Evolutionary conservation across 2,888 invertebrate species (phyloP).

Genomic region (Physocephala rufipes): DNA sequence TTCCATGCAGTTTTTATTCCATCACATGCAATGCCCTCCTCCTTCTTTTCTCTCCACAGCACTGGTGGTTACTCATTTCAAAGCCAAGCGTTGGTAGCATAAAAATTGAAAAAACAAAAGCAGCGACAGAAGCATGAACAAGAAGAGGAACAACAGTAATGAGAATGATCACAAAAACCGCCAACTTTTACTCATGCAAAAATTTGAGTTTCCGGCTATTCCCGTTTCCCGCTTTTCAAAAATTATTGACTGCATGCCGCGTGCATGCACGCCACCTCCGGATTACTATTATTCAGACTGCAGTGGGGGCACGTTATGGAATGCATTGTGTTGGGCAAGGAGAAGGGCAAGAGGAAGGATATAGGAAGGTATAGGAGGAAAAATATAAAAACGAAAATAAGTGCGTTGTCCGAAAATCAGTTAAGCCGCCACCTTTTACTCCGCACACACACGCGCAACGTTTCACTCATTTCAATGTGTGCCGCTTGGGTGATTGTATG

Average conservation of each 20-base stretch:
- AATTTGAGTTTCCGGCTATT: constrained; percentile 11
- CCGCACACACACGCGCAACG: neutral
- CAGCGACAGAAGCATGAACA: neutral
- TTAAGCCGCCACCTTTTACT: constrained; percentile 5
- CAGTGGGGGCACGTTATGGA: neutral
- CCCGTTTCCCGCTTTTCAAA: constrained; percentile 1
- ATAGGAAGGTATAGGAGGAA: neutral
- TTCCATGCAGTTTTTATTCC: constrained; percentile 27
- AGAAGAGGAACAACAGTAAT: neutral
- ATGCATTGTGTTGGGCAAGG: neutral
- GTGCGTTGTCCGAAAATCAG: constrained; percentile 45
- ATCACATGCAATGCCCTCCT: constrained; percentile 23
- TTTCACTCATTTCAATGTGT: neutral
- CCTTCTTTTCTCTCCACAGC: constrained; percentile 24
- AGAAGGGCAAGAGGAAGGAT: neutral
- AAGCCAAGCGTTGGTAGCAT: neutral
- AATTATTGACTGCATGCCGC: constrained; percentile 1
- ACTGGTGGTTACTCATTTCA: neutral
- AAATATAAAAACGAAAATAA: constrained; percentile 31
- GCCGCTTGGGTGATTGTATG: neutral
- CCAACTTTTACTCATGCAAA: constrained; percentile 1
- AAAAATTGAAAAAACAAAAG: too few species aligned
- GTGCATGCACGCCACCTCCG: neutral
- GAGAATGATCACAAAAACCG: constrained; percentile 8
- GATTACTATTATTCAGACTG: neutral